Evolutionary conservation across 2,888 invertebrate species (phyloP), one percentile per base, ranked within the genome.

Genomic region (Amphipoea lucens): DNA sequence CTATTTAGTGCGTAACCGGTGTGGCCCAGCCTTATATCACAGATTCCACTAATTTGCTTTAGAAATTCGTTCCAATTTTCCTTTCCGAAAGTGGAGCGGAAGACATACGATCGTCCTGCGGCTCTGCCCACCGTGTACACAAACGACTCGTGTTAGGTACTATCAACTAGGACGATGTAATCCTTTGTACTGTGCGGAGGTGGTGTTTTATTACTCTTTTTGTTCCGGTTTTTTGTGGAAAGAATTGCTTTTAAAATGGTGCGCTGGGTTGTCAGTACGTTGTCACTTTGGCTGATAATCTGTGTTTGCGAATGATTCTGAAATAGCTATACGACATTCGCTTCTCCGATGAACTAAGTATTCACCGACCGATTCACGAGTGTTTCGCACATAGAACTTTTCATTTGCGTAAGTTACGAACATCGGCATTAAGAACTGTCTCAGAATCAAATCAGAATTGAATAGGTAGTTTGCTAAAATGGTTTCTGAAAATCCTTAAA

Each of bases 21-120:
- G 88, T 82, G 63, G 9, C 0, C 17, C 66, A 20, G 36, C 78
- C 81, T 76, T 87, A 79, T 72, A 78, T 72, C 63, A 66, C 60
- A 83, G 78, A 88, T 78, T 72, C 76, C 40, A 85, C 85, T 87
- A 89, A 89, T 89, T 88, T 85, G 83, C 82, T 86, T 85, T 89
- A 89, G 89, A 89, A 89, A 89, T 89, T 86, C 71, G 83, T 69
- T 89, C 89, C 88, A 87, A 87, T 86, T 88, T 87, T 75, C 79
- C 72, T 65, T 78, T 81, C 67, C n/a, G 79, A 78, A 84, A 79
- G 82, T 79, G 36, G 82, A 82, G 63, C 79, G 81, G 81, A 69
- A 72, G 74, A 71, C 57, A 74, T 70, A 60, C 69, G 51, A 85
- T 82, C 60, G 81, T 84, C 74, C 83, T 85, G 78, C 81, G 62